phyloP scores from a whole-genome alignment of 2,113 vertebrate species.

The Osmerus mordax region DNA sequence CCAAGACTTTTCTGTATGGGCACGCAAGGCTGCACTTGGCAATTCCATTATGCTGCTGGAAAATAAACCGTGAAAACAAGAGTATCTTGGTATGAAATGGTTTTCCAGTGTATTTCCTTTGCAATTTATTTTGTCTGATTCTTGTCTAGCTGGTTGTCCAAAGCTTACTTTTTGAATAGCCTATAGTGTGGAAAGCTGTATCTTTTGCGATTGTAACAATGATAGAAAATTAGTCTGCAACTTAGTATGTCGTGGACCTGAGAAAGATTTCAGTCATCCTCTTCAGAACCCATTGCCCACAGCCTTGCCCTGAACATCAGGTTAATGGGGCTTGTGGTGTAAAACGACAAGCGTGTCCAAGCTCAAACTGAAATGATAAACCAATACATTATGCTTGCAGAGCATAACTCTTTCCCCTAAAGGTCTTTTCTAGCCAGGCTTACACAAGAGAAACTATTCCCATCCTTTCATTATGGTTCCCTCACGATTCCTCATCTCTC shows the following conservation, averaged over 20 bases:
- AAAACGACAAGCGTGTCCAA: slow-evolving; percentile 66
- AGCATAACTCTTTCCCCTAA: slow-evolving; percentile 70
- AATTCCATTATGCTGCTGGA: slow-evolving; percentile 77
- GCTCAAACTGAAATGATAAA: slow-evolving; percentile 70
- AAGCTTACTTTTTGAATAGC: slow-evolving; percentile 71
- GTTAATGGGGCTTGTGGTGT: slow-evolving; percentile 72
- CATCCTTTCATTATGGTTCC: slow-evolving; percentile 59
- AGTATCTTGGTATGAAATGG: slow-evolving; percentile 72
- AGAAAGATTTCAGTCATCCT: slow-evolving; percentile 69
- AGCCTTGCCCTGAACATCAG: slow-evolving; percentile 64
- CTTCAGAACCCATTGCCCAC: slow-evolving; percentile 60
- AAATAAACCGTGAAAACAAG: slow-evolving; percentile 71
- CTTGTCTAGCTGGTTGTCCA: slow-evolving; percentile 78
- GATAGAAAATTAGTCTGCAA: slow-evolving; percentile 72
- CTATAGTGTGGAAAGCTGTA: slow-evolving; percentile 70
- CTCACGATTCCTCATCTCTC: slow-evolving; percentile 57
- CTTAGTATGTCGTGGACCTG: slow-evolving; percentile 70
- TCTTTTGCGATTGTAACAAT: slow-evolving; percentile 73
- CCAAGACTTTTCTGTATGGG: slow-evolving; percentile 69
- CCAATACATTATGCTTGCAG: slow-evolving; percentile 70
- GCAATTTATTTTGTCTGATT: slow-evolving; percentile 72
- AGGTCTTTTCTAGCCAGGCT: slow-evolving; percentile 70
- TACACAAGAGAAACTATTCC: slow-evolving; percentile 66
- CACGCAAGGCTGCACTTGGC: slow-evolving; percentile 75
- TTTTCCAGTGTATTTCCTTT: slow-evolving; percentile 72